These are phyloP conservation scores for Isurus oxyrinchus DNA, from an alignment of 2,113 vertebrate genomes.

Conservation along the genomic window DNA sequence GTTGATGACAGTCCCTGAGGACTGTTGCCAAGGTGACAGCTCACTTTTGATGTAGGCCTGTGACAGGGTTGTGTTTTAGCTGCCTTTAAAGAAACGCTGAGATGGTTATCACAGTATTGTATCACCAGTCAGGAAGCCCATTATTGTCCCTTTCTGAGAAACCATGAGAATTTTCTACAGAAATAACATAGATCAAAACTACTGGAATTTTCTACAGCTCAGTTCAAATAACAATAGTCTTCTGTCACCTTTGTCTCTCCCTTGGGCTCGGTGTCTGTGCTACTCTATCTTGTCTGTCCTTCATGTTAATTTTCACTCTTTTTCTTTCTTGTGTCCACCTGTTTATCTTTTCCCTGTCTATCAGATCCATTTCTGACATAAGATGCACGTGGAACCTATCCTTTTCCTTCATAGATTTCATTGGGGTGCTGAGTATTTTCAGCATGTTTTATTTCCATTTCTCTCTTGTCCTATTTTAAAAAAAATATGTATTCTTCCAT, in stretches of 20 bases:
- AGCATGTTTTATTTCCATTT: neutral
- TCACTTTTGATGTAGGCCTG: neutral
- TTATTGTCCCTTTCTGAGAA: neutral
- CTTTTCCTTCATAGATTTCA: neutral
- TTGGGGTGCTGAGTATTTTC: neutral
- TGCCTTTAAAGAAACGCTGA: neutral
- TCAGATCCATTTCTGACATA: neutral
- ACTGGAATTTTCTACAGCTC: neutral
- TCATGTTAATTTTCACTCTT: neutral
- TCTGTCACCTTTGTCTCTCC: neutral
- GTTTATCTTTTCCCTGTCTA: neutral
- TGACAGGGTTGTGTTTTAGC: neutral
- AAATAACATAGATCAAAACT: neutral
- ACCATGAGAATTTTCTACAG: neutral
- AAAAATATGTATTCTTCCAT: neutral
- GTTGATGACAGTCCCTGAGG: neutral
- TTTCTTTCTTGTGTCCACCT: neutral
- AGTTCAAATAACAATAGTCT: neutral
- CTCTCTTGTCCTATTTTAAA: neutral
- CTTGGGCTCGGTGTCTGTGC: neutral
- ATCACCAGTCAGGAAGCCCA: neutral
- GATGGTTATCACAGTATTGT: neutral
- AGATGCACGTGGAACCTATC: neutral
- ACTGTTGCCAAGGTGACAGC: neutral
- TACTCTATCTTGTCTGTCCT: neutral